A percentile compares a stretch with the other conserved stretches of the same genome.
These are phyloP conservation scores for Scaptomyza pallida DNA, from an alignment of 1,140 invertebrate genomes.

Conservation along the genomic window DNA sequence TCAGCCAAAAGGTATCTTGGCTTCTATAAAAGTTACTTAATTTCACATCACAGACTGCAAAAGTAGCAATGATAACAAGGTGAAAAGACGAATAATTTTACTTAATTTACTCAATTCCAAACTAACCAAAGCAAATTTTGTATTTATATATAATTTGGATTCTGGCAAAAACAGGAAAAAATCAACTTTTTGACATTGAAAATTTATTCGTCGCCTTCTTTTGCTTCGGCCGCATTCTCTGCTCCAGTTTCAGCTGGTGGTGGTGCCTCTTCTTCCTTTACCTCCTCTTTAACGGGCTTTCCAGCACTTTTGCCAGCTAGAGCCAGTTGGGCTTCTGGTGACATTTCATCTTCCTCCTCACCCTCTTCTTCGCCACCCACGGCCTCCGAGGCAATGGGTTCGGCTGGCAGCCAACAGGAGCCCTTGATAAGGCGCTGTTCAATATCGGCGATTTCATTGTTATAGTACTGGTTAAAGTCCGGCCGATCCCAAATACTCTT, in stretches of 20 bases:
- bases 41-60: too few relatives aligned
- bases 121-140: not conserved
- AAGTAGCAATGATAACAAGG: too few relatives aligned
- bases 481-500: conserved; percentile 77
- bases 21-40: too few relatives aligned
- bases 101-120: too few relatives aligned
- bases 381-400: conserved; percentile 35
- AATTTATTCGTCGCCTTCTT: conserved; percentile 19
- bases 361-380: conserved; percentile 42
- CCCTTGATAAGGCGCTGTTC: conserved; percentile 66
- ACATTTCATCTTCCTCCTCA: conserved; percentile 49
- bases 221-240: conserved; percentile 8
- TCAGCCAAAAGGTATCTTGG: too few relatives aligned
- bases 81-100: too few relatives aligned
- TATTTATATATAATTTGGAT: not conserved
- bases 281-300: not conserved
- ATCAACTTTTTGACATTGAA: not conserved
- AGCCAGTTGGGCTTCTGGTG: conserved; percentile 44
- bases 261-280: not conserved
- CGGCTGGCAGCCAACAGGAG: conserved; percentile 64
- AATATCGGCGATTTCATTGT: conserved; percentile 73
- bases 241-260: not conserved
- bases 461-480: conserved; percentile 76
- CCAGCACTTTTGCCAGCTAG: conserved; percentile 47
- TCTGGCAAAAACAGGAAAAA: not conserved